Conservation (phyloP, 2,797 vertebrate species). For the Schizopygopsis malacanthus region DNA sequence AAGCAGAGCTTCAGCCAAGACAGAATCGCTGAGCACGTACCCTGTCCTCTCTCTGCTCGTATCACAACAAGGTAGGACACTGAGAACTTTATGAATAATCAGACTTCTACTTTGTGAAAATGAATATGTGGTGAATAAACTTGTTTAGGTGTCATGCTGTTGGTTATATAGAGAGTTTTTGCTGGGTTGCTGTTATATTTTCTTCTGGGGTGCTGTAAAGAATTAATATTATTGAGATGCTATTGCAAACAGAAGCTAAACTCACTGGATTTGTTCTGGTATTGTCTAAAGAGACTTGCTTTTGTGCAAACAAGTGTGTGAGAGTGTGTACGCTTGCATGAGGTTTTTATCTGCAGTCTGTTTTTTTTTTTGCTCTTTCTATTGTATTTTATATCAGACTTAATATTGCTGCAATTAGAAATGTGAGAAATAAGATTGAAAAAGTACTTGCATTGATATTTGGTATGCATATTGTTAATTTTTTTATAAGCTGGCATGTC, state of each 20-base stretch:
- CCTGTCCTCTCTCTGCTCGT: conserved; percentile 48
- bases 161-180: neutral
- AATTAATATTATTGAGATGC: neutral
- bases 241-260: neutral
- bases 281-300: neutral
- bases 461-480: neutral
- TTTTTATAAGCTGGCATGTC: neutral
- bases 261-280: neutral
- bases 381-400: neutral
- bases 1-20: conserved; percentile 62
- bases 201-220: neutral
- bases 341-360: neutral
- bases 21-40: conserved; percentile 29
- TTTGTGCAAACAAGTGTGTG: neutral
- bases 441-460: neutral
- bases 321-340: conserved; percentile 1
- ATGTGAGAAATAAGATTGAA: neutral
- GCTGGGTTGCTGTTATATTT: neutral
- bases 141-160: conserved; percentile 29
- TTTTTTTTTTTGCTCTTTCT: neutral
- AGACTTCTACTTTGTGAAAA: conserved; percentile 7
- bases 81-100: conserved; percentile 31
- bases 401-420: conserved; percentile 20
- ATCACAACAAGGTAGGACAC: conserved; percentile 61
- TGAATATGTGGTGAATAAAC: conserved; percentile 29